phyloP scores from a whole-genome alignment of 2,113 vertebrate species.

The Rhodinocichla rosea region DNA sequence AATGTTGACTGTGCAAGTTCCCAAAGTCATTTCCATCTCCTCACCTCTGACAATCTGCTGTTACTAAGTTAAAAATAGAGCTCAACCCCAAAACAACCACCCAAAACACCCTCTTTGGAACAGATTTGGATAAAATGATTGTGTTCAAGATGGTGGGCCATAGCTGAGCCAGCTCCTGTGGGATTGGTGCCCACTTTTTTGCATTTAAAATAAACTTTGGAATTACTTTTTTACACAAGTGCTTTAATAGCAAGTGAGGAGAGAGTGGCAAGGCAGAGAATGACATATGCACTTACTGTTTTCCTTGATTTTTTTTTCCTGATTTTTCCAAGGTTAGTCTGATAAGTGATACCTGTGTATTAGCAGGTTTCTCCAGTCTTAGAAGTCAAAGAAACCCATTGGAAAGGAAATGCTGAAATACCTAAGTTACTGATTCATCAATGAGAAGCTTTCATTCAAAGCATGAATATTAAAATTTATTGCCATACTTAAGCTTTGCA shows the following conservation, averaged over 20 bases:
- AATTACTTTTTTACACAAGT: background rate
- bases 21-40: background rate
- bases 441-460: background rate
- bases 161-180: background rate
- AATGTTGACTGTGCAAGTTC: background rate
- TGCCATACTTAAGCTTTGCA: background rate
- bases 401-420: background rate
- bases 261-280: background rate
- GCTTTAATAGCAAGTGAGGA: background rate
- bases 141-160: background rate
- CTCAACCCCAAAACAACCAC: background rate
- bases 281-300: background rate
- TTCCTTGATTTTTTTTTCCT: background rate
- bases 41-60: fast-evolving
- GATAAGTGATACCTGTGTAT: background rate
- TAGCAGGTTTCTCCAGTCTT: background rate
- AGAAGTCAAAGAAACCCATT: background rate
- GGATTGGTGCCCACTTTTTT: background rate
- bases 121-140: background rate
- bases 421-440: background rate
- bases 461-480: background rate
- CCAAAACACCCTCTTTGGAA: background rate
- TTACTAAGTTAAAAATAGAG: background rate
- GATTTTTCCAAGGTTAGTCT: background rate
- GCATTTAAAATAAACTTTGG: slow-evolving; percentile 21